These are phyloP conservation scores for Tetrax tetrax DNA, from an alignment of 2,113 vertebrate genomes.

Conservation along the genomic window DNA sequence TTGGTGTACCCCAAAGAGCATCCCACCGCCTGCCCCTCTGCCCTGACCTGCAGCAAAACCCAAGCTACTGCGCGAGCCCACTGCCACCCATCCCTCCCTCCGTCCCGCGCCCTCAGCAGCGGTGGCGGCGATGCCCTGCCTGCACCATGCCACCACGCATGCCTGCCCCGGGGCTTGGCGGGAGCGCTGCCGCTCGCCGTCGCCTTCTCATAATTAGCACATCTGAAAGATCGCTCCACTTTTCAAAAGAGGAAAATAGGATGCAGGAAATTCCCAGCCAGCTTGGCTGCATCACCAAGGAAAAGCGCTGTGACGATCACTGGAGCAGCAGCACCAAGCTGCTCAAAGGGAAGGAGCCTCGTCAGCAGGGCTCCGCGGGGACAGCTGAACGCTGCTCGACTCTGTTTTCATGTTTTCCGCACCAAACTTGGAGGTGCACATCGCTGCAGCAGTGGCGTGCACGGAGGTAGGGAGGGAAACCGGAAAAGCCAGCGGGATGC, in stretches of 20 bases:
- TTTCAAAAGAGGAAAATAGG: background rate
- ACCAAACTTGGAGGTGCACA: rapidly evolving
- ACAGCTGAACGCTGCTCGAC: rapidly evolving
- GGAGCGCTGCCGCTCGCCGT: background rate
- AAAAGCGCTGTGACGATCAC: background rate
- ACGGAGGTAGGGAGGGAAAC: background rate
- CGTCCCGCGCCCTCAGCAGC: background rate
- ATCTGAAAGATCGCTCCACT: background rate
- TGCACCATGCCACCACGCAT: rapidly evolving
- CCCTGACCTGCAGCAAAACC: background rate
- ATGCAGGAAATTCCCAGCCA: background rate
- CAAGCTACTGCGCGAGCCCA: rapidly evolving
- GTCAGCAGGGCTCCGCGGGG: background rate
- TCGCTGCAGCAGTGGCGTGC: rapidly evolving
- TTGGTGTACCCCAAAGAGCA: background rate
- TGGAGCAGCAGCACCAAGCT: background rate
- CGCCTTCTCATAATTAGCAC: background rate
- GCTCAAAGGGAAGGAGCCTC: background rate
- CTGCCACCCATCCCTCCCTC: background rate
- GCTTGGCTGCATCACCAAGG: background rate
- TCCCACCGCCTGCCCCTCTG: background rate
- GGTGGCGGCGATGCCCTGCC: background rate
- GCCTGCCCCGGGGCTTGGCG: background rate
- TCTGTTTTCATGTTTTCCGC: background rate
- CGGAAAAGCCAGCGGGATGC: background rate